Conservation (phyloP, 2,113 vertebrate genomes). For the Hypocryptadius cinnamomeus region DNA sequence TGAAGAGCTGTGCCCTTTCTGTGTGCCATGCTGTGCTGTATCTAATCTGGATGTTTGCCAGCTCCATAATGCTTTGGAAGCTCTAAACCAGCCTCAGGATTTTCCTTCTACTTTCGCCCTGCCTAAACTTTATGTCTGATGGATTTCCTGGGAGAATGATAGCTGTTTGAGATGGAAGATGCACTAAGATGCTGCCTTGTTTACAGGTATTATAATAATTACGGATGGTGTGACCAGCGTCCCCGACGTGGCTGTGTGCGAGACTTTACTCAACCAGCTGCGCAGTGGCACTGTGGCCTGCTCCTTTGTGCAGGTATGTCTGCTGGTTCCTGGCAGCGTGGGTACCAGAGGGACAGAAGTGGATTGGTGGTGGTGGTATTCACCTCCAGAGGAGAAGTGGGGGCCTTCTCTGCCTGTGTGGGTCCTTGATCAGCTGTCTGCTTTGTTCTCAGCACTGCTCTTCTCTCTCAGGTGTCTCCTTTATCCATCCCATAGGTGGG, state of each 20-base stretch:
- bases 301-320: conserved; percentile 92
- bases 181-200: neutral
- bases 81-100: neutral
- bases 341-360: neutral
- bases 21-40: neutral
- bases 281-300: conserved; percentile 92
- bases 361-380: neutral
- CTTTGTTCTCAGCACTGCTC: neutral
- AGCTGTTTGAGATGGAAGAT: neutral
- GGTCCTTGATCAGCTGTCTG: neutral
- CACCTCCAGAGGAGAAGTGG: neutral
- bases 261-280: conserved; percentile 93
- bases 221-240: conserved; percentile 98
- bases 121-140: neutral
- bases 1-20: neutral
- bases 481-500: conserved; percentile 77
- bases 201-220: conserved; percentile 92
- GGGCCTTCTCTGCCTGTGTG: neutral
- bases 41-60: neutral
- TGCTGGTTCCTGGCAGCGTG: neutral
- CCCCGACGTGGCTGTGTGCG: conserved; percentile 92
- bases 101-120: neutral
- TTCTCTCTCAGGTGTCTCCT: neutral
- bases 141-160: neutral
- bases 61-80: neutral